phyloP scores from a whole-genome alignment of 2,888 invertebrate species.

The Polydrusus pterygomalis region DNA sequence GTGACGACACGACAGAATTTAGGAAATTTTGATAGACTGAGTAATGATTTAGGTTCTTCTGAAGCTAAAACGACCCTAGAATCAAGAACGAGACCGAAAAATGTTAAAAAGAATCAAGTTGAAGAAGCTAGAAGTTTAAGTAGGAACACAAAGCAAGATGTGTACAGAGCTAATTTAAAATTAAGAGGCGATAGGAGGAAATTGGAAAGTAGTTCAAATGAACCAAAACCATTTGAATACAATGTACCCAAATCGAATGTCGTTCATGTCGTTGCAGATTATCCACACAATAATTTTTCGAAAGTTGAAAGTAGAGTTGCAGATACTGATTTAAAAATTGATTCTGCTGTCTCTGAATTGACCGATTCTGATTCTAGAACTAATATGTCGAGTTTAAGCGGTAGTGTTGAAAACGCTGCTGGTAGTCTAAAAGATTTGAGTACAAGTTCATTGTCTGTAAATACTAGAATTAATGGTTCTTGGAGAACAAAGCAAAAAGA shows the following conservation, averaged over 20 bases:
- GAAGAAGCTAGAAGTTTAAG: background rate
- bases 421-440: background rate
- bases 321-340: background rate
- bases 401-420: background rate
- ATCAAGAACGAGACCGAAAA: background rate
- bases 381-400: background rate
- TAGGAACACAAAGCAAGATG: background rate
- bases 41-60: too few species aligned
- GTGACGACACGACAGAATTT: background rate
- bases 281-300: background rate
- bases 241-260: too few species aligned
- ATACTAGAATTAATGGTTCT: background rate
- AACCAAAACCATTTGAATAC: background rate
- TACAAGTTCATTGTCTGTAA: conserved; percentile 2
- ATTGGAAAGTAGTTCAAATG: background rate
- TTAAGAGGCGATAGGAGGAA: background rate
- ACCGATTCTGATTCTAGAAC: too few species aligned
- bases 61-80: too few species aligned
- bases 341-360: background rate
- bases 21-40: too few species aligned
- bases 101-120: background rate
- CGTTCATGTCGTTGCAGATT: too few species aligned
- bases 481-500: background rate
- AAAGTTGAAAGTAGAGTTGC: background rate
- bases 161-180: background rate